Evolutionary conservation across 2,797 vertebrate genomes (phyloP).

Genomic region (Intellagama lesueurii): DNA sequence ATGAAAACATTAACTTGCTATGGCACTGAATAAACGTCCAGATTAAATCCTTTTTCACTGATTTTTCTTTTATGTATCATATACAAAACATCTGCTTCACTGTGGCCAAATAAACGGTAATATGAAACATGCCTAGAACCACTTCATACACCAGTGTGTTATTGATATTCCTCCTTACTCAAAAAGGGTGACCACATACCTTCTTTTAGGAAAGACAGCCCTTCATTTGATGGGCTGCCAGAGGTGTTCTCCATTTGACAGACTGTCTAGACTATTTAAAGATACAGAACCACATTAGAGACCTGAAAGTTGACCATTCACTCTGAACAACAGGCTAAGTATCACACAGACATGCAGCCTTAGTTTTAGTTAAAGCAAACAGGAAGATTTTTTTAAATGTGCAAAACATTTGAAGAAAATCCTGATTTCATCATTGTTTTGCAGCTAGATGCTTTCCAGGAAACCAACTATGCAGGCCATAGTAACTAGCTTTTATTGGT

Average conservation of each 20-base stretch:
- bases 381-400: too few species aligned
- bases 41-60: background rate
- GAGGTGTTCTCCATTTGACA: background rate
- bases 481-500: background rate
- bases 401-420: too few species aligned
- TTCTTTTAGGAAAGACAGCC: background rate
- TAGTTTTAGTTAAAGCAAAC: too few species aligned
- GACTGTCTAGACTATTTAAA: too few species aligned
- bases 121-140: background rate
- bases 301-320: too few species aligned
- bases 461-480: background rate
- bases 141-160: background rate
- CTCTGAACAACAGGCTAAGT: too few species aligned
- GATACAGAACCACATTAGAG: too few species aligned
- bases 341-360: too few species aligned
- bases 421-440: background rate
- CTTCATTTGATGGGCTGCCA: background rate
- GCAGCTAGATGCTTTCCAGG: background rate
- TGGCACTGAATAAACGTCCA: background rate
- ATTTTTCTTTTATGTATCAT: constrained; percentile 9
- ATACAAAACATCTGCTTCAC: background rate
- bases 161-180: background rate
- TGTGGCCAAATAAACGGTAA: background rate
- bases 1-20: constrained; percentile 4
- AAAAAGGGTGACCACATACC: background rate